These are phyloP conservation scores for Atta colombica DNA, from an alignment of 1,140 invertebrate genomes.

Conservation along the genomic window DNA sequence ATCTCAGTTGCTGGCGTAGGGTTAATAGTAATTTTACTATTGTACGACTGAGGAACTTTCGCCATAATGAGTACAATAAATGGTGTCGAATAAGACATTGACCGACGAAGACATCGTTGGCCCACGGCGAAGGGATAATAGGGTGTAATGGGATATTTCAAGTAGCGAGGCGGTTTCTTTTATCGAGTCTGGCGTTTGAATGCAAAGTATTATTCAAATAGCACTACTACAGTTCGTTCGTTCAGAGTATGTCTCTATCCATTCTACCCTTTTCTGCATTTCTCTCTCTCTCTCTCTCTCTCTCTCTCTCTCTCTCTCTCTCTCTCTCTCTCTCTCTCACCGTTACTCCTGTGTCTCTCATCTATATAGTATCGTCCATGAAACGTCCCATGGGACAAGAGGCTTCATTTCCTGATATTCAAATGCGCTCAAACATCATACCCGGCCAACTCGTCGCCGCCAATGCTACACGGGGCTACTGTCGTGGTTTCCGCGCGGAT, in stretches of 20 bases:
- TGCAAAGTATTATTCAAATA: slow-evolving; percentile 86
- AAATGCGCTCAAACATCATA: slow-evolving; percentile 85
- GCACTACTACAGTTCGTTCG: slow-evolving; percentile 61
- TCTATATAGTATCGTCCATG: slow-evolving; percentile 40
- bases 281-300: slow-evolving; percentile 1
- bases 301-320: slow-evolving; percentile 14
- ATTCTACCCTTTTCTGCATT: slow-evolving; percentile 40
- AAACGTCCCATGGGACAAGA: slow-evolving; percentile 76
- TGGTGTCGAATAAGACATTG: slow-evolving; percentile 26
- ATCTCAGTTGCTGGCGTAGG: too few species aligned
- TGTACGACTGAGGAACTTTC: slow-evolving; percentile 13
- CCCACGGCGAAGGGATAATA: slow-evolving; percentile 78
- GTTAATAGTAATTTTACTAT: background rate
- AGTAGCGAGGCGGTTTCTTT: slow-evolving; percentile 83
- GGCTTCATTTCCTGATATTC: slow-evolving; percentile 86
- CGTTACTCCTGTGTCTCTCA: slow-evolving; percentile 39
- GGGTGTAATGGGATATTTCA: slow-evolving; percentile 84
- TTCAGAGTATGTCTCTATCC: slow-evolving; percentile 43
- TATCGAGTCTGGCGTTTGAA: slow-evolving; percentile 84
- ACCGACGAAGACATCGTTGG: slow-evolving; percentile 57
- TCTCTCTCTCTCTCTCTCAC: background rate
- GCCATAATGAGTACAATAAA: background rate
- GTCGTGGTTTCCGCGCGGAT: slow-evolving; percentile 75
- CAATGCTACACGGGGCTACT: slow-evolving; percentile 59
- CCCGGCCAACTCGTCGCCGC: slow-evolving; percentile 55